Conservation (phyloP, 2,888 invertebrate species). For the Apotomis betuletana region DNA sequence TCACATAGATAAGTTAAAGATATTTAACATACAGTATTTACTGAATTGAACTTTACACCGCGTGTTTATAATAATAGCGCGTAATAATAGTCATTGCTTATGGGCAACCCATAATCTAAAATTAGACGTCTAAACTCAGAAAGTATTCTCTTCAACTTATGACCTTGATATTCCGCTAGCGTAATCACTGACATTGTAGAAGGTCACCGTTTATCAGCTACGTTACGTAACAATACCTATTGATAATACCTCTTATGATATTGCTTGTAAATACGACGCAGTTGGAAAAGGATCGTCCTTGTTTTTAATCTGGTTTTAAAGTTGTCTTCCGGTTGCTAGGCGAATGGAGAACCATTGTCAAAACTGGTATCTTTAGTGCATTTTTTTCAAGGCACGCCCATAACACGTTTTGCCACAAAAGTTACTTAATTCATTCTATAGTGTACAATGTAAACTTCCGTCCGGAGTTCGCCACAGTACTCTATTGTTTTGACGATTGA, state of each 20-base stretch:
- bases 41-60: slow-evolving; percentile 22
- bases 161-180: slow-evolving; percentile 66
- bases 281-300: slow-evolving; percentile 21
- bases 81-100: background rate
- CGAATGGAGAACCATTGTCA: background rate
- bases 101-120: slow-evolving; percentile 24
- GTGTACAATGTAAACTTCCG: slow-evolving; percentile 21
- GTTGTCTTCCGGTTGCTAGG: slow-evolving; percentile 4
- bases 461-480: slow-evolving; percentile 10
- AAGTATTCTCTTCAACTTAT: slow-evolving; percentile 50
- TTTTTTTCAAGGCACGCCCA: background rate
- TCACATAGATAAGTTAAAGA: background rate
- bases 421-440: background rate
- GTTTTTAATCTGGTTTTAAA: background rate
- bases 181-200: slow-evolving; percentile 69
- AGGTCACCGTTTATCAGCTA: slow-evolving; percentile 62
- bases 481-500: background rate
- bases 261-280: slow-evolving; percentile 34
- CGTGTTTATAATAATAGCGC: slow-evolving; percentile 4
- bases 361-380: slow-evolving; percentile 14
- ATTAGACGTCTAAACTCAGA: slow-evolving; percentile 22
- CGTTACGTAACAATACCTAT: slow-evolving; percentile 35
- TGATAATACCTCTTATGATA: slow-evolving; percentile 18
- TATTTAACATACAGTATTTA: background rate
- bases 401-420: background rate